Conservation (phyloP, 2,888 invertebrate species). For the Ommatoiulus sabulosus region DNA sequence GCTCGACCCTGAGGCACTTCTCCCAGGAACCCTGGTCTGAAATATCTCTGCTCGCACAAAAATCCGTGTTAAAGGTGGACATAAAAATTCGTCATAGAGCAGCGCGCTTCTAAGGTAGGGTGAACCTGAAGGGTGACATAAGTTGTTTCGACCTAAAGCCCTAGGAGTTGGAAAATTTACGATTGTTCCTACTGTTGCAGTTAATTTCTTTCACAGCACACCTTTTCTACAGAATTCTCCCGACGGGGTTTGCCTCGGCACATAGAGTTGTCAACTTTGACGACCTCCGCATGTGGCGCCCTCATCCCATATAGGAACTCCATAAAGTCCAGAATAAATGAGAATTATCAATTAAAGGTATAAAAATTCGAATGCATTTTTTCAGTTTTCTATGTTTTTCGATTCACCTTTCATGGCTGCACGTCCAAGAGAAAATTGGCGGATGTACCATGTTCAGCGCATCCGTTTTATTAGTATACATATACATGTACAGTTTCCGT, state of each 20-base stretch:
- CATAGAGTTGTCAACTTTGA: conserved; percentile 5
- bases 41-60: neutral
- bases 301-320: neutral
- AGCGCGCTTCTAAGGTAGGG: neutral
- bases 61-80: conserved; percentile 24
- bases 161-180: neutral
- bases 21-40: neutral
- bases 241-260: neutral
- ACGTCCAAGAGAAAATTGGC: neutral
- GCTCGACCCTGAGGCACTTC: neutral
- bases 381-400: too few relatives aligned
- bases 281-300: conserved; percentile 4
- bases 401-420: too few relatives aligned
- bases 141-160: conserved; percentile 21
- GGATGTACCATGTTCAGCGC: neutral
- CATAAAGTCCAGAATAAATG: neutral
- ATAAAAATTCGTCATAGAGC: neutral
- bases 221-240: conserved; percentile 4
- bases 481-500: too few relatives aligned
- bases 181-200: neutral
- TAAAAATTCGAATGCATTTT: too few relatives aligned
- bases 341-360: neutral
- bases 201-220: conserved; percentile 16
- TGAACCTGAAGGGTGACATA: conserved; percentile 14
- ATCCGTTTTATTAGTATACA: neutral